Percentiles rank a stretch among this genome's conserved stretches.
These are phyloP conservation scores for Octomys mimax DNA, from an alignment of 2,797 vertebrate species.

Conservation along the genomic window DNA sequence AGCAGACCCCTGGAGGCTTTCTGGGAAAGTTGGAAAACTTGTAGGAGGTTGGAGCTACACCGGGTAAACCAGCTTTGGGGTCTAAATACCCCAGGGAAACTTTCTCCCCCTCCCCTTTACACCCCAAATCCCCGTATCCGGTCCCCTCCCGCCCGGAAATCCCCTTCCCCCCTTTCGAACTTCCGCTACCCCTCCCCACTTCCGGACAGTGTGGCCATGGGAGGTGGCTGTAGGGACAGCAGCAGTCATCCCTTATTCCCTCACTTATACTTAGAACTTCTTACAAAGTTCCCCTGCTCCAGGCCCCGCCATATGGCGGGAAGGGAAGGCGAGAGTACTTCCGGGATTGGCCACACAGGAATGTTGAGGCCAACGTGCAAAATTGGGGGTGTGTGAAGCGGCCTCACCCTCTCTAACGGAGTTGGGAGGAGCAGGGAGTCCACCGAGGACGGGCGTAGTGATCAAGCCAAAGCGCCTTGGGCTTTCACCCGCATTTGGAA, in stretches of 20 bases:
- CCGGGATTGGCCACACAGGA: conserved; percentile 67
- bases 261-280: conserved; percentile 68
- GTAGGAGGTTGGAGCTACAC: no score
- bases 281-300: conserved; percentile 73
- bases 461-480: not conserved
- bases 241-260: not conserved
- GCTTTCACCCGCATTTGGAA: not conserved
- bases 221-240: conserved; percentile 65
- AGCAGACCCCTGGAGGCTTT: conserved; percentile 37
- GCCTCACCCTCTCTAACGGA: conserved; percentile 72
- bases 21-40: conserved; percentile 62
- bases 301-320: conserved; percentile 73
- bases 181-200: conserved; percentile 83
- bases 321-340: conserved; percentile 76
- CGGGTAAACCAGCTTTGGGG: not conserved
- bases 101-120: conserved; percentile 48
- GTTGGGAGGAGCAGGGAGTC: conserved; percentile 65
- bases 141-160: conserved; percentile 82
- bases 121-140: conserved; percentile 80
- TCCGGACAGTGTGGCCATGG: conserved; percentile 77
- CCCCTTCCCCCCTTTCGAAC: conserved; percentile 79
- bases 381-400: not conserved
- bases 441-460: not conserved
- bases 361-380: conserved; percentile 47
- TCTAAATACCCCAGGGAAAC: conserved; percentile 43